A percentile compares a stretch with the other conserved stretches of the same genome.
phyloP scores from a whole-genome alignment of 2,113 vertebrate species.

The Salvator merianae region DNA sequence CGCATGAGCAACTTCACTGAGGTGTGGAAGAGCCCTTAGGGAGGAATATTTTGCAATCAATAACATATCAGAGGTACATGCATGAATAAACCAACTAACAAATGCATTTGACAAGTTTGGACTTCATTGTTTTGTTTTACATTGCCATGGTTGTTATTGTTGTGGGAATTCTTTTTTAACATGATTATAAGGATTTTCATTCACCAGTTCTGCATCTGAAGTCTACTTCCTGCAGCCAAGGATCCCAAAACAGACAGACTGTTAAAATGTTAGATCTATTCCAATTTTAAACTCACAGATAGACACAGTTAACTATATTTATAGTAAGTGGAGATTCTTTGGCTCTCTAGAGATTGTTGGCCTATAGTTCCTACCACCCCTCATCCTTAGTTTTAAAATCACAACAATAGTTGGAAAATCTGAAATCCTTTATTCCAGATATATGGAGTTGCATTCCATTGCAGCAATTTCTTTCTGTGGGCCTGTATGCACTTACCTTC shows the following conservation, averaged over 20 bases:
- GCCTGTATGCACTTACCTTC: too few species aligned
- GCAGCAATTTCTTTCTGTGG: not conserved
- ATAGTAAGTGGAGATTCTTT: not conserved
- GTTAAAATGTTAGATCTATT: not conserved
- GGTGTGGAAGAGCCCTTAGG: slow-evolving; percentile 34
- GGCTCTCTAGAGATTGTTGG: not conserved
- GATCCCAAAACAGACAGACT: too few species aligned
- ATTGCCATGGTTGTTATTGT: not conserved
- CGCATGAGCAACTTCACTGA: slow-evolving; percentile 38
- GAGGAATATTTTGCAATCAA: slow-evolving; percentile 45
- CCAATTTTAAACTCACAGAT: not conserved
- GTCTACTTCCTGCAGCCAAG: too few species aligned
- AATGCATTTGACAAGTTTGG: slow-evolving; percentile 18
- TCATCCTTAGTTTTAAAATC: not conserved
- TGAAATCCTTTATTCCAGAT: not conserved
- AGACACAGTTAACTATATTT: not conserved
- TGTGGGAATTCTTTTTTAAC: not conserved
- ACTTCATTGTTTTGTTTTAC: not conserved
- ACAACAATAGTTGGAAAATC: not conserved
- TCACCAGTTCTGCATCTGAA: not conserved
- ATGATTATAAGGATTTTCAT: not conserved
- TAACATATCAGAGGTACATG: not conserved
- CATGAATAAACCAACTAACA: slow-evolving; percentile 40
- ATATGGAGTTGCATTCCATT: not conserved
- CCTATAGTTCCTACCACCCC: not conserved